Percentiles rank a stretch among this genome's conserved stretches.
These are phyloP conservation scores for Molossus alvarezi DNA, from an alignment of 2,797 vertebrate species.

Conservation along the genomic window DNA sequence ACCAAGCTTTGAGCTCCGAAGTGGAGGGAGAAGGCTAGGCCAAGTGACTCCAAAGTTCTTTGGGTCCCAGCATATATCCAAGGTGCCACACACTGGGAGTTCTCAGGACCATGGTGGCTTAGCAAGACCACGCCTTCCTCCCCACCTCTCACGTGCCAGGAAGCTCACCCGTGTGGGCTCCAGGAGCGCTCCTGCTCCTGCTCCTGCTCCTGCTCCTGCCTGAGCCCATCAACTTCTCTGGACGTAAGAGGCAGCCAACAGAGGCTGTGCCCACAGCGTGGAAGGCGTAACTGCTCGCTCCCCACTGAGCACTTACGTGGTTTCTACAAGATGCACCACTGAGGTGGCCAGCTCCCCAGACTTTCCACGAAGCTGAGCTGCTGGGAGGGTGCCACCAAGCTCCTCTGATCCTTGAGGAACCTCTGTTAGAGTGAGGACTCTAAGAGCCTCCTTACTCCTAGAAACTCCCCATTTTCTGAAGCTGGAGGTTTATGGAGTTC, in stretches of 20 bases:
- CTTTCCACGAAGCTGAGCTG: background rate
- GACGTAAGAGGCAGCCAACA: background rate
- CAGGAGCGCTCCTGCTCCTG: background rate
- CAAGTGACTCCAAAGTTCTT: background rate
- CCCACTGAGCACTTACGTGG: background rate
- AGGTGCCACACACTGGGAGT: background rate
- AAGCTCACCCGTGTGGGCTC: background rate
- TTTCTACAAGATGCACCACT: background rate
- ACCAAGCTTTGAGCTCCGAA: background rate
- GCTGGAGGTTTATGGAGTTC: background rate
- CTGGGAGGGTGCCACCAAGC: background rate
- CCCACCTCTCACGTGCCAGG: background rate
- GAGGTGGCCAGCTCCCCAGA: background rate
- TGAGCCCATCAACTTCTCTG: background rate
- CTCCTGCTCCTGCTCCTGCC: accelerated
- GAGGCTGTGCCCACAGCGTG: background rate
- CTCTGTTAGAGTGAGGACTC: background rate
- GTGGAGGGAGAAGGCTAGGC: background rate
- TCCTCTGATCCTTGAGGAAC: background rate
- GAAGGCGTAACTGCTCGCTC: background rate
- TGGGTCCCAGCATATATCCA: background rate
- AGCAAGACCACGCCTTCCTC: background rate
- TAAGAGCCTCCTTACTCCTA: background rate
- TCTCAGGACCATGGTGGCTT: background rate
- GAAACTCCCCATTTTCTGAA: background rate